Evolutionary conservation across 2,113 vertebrate genomes (phyloP), one percentile per base, ranked within the genome.

Genomic region (Oceanites oceanicus): DNA sequence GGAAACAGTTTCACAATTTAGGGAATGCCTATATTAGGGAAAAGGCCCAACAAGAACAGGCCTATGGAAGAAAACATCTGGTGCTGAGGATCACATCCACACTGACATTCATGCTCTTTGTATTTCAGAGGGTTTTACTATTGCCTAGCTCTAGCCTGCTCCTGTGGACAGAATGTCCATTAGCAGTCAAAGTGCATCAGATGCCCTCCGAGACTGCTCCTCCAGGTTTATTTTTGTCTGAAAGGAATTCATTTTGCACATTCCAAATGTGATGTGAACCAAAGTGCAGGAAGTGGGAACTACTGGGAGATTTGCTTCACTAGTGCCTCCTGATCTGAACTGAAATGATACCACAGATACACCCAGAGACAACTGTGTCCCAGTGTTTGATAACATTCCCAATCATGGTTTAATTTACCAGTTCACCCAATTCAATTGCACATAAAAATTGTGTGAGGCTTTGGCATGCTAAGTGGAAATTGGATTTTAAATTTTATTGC

Each of bases 141-240:
- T 52, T 75, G 70, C 62, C 21, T 78, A 45, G 17, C 8, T 91
- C 73, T 47, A 91, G 73, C 26, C 65, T 88, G 52, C 53, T 93
- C 40, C 27, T 75, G 44, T 58, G 81, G 73, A 91, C 55, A 71
- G 77, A 81, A 89, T n/a, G 70, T 50, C 81, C 81, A 82, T 87
- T 94, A 96, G 34, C 77, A 78, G 58, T 63, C 73, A 85, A 87
- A 97, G 62, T 91, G 53, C 77, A 86, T 91, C 88, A 87, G 84
- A 88, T 90, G 70, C 84, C 77, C 84, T 94, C 44, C 0, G 56
- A 96, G 81, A 68, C 70, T 68, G 36, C 19, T 72, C 13, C 74
- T 91, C 58, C 34, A 90, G 78, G 70, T 96, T 94, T 96, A 96
- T 95, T 96, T 97, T 96, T 96, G 79, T 95, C 93, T 94, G 62